Base-by-base conservation (phyloP, 2,113 vertebrate genomes). In the Suncus etruscus region DNA sequence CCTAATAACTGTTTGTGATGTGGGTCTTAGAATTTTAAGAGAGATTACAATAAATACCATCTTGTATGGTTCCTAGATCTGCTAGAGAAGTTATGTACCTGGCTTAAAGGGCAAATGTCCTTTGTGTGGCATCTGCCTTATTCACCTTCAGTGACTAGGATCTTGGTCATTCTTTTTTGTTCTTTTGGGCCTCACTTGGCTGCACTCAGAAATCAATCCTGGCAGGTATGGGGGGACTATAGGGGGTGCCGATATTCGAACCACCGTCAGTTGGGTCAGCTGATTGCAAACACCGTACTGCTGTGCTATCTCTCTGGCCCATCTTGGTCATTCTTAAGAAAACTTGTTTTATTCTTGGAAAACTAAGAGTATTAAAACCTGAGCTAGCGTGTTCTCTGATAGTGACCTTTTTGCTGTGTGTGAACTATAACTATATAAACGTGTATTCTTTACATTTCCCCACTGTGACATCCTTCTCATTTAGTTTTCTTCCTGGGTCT, bases 1-100 rank as follows among this genome's bases (percentile, higher is more conserved):
- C 47, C 7, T 65, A 81, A 4, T 39, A 51, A 50, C 9, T 51
- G 16, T 11, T 31, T 65, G 12, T 31, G 24, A 82, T 54, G 9
- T 25, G 48, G 77, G 47, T 45, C 65, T 93, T 86, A 58, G 65
- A 88, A 83, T 88, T 88, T 90, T 45, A 91, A 91, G 86, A 83
- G n/a, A 76, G n/a, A 72, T 20, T 7, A 31, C 15, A 82, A 9
- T 22, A 88, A 39, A 31, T 63, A 27, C 32, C n/a, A 5, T 15
- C 47, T 87, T 69, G 11, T 20, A 32, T 61, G 16, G 16, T 39
- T 83, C 63, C 82, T 50, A 18, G 70, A 82, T 87, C 82, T 91
- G 48, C 22, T 20, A 31, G 24, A 87, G 18, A 32, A 8, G 24
- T 31, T 66, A 11, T 45, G 6, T 4, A 18, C 29, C 48, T 25